Evolutionary conservation across 30 jellyfish, hydroid and myxozoan species (phyloP).

Genomic region (Aurelia sp.): DNA sequence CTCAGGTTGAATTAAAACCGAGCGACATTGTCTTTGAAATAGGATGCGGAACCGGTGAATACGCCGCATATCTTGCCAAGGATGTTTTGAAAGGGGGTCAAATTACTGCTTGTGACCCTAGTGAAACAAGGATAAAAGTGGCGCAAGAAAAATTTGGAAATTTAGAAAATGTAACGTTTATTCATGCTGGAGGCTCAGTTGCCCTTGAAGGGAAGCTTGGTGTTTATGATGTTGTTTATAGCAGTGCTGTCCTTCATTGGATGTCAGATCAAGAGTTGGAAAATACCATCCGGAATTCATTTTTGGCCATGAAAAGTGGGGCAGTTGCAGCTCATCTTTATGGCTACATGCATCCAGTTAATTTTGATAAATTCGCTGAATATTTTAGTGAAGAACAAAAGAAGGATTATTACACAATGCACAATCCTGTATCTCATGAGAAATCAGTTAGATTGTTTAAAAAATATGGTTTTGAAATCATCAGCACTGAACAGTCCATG

Average conservation of each 20-base stretch:
- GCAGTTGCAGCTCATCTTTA: constrained; percentile 28
- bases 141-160: constrained; percentile 9
- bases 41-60: constrained; percentile 48
- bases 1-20: background rate
- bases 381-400: background rate
- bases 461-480: background rate
- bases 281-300: background rate
- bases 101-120: constrained; percentile 34
- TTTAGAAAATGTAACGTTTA: background rate
- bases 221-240: constrained; percentile 22
- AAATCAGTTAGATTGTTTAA: background rate
- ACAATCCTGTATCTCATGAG: background rate
- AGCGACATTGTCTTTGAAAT: constrained; percentile 13
- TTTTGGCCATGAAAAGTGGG: constrained; percentile 25
- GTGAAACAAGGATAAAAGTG: constrained; percentile 4
- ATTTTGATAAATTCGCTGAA: background rate
- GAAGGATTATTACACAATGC: background rate
- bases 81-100: constrained; percentile 15
- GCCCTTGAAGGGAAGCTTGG: constrained; percentile 4
- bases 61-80: constrained; percentile 26
- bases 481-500: background rate
- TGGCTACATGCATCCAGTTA: background rate
- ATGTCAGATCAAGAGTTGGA: constrained; percentile 25
- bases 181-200: constrained; percentile 4
- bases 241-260: constrained; percentile 41